Percentiles rank a stretch among this genome's conserved stretches.
Evolutionary conservation across 2,797 vertebrate genomes (phyloP).

Genomic region (Poeciliopsis paucimaculata): DNA sequence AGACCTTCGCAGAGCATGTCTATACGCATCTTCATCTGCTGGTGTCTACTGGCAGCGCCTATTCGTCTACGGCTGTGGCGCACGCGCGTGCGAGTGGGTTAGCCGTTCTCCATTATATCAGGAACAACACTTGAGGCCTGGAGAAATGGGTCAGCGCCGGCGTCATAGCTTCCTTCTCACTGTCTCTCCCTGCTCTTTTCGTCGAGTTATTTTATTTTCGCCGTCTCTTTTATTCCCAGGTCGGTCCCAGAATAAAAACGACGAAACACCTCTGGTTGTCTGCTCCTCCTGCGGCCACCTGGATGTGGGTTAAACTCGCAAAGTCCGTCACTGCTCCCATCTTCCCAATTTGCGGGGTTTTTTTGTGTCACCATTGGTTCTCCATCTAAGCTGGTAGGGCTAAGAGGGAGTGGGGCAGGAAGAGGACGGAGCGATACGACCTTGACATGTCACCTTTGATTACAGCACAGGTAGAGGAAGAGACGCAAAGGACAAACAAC

Average conservation of each 20-base stretch:
- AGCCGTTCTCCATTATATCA: slow-evolving; percentile 66
- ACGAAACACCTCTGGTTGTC: slow-evolving; percentile 71
- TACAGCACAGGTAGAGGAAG: not conserved
- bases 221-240: slow-evolving; percentile 68
- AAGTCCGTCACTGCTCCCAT: slow-evolving; percentile 45
- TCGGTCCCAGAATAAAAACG: slow-evolving; percentile 71
- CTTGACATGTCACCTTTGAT: not conserved
- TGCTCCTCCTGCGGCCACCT: slow-evolving; percentile 55
- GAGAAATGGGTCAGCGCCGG: slow-evolving; percentile 81
- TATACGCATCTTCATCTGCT: slow-evolving; percentile 34
- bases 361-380: not conserved
- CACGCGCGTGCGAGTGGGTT: slow-evolving; percentile 21
- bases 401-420: not conserved
- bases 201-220: slow-evolving; percentile 43
- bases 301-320: slow-evolving; percentile 69
- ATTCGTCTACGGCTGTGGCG: slow-evolving; percentile 45
- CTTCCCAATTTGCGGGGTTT: not conserved
- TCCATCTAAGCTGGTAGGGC: not conserved
- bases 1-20: slow-evolving; percentile 9
- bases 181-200: slow-evolving; percentile 58
- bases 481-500: not conserved
- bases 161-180: slow-evolving; percentile 53
- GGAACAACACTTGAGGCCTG: slow-evolving; percentile 70
- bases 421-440: not conserved
- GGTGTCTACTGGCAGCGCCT: slow-evolving; percentile 32